Base-by-base conservation (phyloP, 2,797 vertebrate genomes). In the Protonibea diacanthus region DNA sequence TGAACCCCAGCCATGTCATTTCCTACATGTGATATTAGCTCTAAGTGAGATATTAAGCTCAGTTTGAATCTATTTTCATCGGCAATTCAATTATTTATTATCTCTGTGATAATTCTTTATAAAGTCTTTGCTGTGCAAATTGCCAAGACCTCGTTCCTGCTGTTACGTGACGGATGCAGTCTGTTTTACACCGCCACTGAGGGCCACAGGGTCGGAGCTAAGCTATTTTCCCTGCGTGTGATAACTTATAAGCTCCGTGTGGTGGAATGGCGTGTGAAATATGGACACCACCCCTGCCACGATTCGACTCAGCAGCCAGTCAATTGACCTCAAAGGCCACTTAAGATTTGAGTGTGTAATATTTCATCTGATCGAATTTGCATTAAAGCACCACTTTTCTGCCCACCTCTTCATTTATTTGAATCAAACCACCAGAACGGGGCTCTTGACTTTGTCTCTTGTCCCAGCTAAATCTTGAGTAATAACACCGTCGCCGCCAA, bases 321-420 rank as follows among this genome's bases (percentile, higher is more conserved):
- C 91, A 94, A 91, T 91, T 91, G 90, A 92, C 90, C 91, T 94
- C 88, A 88, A 92, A 92, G 88, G 76, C 92, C 89, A 91, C 91
- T 93, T 92, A 92, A 90, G 87, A 86, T 83, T 83, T 83, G 82
- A 92, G 90, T 84, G 89, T 89, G 89, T 88, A 91, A 93, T 92
- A 93, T 93, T 92, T 93, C 89, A 92, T 84, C 73, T 62, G 82
- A 91, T 94, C 68, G 87, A 84, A 93, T 93, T 92, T 89, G 86
- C 89, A 93, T 92, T 90, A 91, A 91, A 86, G 75, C 79, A 70
- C 76, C 79, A 82, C 74, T 89, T 92, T 91, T 85, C 70, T 65
- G 73, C 82, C 85, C 82, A 80, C 82, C 74, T 90, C 76, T 83
- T 93, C 84, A 91, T 91, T 92, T 91, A 87, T 91, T 84, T 80